Base-by-base conservation (phyloP, 2,888 invertebrate species). In the Halictus ligatus region DNA sequence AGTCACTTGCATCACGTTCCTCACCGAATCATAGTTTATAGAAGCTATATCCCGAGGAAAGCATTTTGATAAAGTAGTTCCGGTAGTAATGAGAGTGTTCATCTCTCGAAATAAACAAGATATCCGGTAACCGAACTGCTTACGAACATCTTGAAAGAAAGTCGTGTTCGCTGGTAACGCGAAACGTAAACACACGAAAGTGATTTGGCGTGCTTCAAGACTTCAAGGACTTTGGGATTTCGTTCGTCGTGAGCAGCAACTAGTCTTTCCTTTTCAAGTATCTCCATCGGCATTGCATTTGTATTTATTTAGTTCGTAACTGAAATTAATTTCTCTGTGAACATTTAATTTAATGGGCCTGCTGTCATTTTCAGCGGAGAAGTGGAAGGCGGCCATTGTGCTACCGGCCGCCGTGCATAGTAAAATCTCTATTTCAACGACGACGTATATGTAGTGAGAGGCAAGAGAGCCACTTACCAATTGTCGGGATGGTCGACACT, bases 391-490 rank as follows among this genome's bases (percentile, higher is more conserved):
- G 69, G 43, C 0, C 43, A 48, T 50, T 43, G 48, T 15, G 48
- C 18, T 18, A 35, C 3, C 46, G 35, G 7, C 25, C 46, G 35
- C 10, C 25, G 78, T n/a, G 60, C 48, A 64, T 86, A 82, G 85
- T 75, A 79, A 83, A 90, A 85, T 84, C 82, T 84, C 83, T 81
- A 79, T 84, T 89, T 81, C 80, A 82, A 84, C 73, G 60, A 80
- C 74, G 79, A 35, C 4, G 35, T 35, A 35, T 35, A 35, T 64
- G 73, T 46, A n/a, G 58, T 83, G 88, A 83, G 89, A 81, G 87
- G 85, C 85, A 54, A 89, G 90, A 90, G 90, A 87, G 90, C 84
- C 85, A 91, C 91, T 91, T 91, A 89, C 78, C 91, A 91, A 90
- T 90, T 90, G 90, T 46, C 80, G 71, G 72, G 74, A 64, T 79